Evolutionary conservation across 2,888 invertebrate genomes (phyloP).

Genomic region (Rambutsinella grinnellia): DNA sequence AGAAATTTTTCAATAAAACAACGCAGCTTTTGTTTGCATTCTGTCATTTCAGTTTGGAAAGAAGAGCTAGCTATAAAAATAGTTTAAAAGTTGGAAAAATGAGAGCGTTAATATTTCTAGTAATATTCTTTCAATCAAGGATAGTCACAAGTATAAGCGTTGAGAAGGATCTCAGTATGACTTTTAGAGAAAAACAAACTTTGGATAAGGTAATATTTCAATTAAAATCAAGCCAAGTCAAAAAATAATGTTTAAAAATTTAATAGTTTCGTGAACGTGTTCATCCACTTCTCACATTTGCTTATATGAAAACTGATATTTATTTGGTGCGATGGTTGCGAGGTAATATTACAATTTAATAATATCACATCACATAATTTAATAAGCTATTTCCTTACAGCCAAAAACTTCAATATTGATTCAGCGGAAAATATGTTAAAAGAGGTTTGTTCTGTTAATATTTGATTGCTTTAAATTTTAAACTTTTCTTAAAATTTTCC

Average conservation of each 20-base stretch:
- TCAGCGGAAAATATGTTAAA: conserved; percentile 28
- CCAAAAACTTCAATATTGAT: conserved; percentile 22
- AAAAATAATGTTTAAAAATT: too few relatives aligned
- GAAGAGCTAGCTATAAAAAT: too few relatives aligned
- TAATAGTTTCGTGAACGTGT: conserved; percentile 28
- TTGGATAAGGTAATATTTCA: conserved; percentile 32
- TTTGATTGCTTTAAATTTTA: too few relatives aligned
- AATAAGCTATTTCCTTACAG: background rate
- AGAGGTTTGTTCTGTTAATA: conserved; percentile 21
- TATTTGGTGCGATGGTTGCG: conserved; percentile 37
- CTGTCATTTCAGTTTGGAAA: too few relatives aligned
- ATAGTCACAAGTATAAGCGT: conserved; percentile 20
- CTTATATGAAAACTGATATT: conserved; percentile 39
- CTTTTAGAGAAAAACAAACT: conserved; percentile 16
- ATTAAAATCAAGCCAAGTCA: too few relatives aligned
- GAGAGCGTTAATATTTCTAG: too few relatives aligned
- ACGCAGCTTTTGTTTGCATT: too few relatives aligned
- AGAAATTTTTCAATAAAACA: too few relatives aligned
- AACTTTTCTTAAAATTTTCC: background rate
- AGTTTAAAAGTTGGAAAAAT: background rate
- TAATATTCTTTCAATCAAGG: too few relatives aligned
- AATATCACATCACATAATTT: background rate
- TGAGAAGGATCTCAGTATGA: conserved; percentile 33
- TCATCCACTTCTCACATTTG: conserved; percentile 4
- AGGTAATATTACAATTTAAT: conserved; percentile 11